Evolutionary conservation across 2,113 vertebrate genomes (phyloP).

Genomic region (Eudorcas thomsonii): DNA sequence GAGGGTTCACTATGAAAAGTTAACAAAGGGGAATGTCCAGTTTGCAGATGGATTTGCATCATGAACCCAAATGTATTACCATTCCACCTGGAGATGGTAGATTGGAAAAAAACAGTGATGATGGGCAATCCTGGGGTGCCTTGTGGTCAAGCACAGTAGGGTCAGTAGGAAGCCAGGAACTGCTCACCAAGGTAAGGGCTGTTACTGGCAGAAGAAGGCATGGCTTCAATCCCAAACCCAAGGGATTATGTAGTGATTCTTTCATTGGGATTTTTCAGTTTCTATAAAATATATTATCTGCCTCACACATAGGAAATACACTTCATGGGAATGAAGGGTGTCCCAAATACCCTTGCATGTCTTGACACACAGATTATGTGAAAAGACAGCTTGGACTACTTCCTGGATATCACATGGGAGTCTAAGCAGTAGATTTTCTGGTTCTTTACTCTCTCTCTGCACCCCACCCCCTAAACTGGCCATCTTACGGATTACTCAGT

Average conservation of each 20-base stretch:
- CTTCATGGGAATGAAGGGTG: not conserved
- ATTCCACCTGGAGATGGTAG: not conserved
- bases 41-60: not conserved
- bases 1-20: not conserved
- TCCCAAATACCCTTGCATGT: not conserved
- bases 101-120: not conserved
- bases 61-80: not conserved
- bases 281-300: not conserved
- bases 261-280: not conserved
- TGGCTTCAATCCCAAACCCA: not conserved
- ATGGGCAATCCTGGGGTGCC: not conserved
- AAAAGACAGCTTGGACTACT: not conserved
- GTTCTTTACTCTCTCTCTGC: not conserved
- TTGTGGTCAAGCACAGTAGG: not conserved
- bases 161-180: not conserved
- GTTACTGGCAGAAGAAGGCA: not conserved
- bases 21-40: not conserved
- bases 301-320: not conserved
- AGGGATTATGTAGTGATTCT: too few relatives aligned
- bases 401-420: not conserved
- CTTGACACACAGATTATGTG: not conserved
- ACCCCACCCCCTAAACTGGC: accelerated
- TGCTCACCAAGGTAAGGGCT: not conserved
- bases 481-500: not conserved
- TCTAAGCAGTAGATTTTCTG: not conserved